A percentile compares a stretch with the other conserved stretches of the same genome.
These are phyloP conservation scores for Anoplopoma fimbria DNA, from an alignment of 2,113 vertebrate genomes.

Conservation along the genomic window DNA sequence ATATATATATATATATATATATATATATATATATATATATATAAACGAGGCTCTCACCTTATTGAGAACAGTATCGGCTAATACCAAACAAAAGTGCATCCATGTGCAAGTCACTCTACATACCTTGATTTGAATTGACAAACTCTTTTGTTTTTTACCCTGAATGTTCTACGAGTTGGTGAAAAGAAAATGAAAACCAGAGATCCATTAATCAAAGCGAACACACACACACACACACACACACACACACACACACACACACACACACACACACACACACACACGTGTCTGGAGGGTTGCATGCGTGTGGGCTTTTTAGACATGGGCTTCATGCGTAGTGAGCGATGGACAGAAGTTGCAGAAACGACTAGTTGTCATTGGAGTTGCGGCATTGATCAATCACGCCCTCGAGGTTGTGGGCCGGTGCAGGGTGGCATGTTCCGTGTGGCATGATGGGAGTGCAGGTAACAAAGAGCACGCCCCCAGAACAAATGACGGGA, in stretches of 20 bases:
- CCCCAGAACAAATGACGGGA: too few species aligned
- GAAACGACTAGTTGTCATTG: slow-evolving; percentile 73
- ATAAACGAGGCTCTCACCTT: too few species aligned
- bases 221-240: neutral
- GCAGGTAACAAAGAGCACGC: slow-evolving; percentile 37
- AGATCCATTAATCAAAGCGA: slow-evolving; percentile 59
- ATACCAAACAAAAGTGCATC: slow-evolving; percentile 36
- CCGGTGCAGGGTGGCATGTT: slow-evolving; percentile 42
- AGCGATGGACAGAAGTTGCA: slow-evolving; percentile 66
- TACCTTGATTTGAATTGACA: slow-evolving; percentile 15
- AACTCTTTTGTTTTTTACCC: neutral
- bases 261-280: neutral
- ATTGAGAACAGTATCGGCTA: slow-evolving; percentile 7
- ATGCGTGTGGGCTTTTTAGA: slow-evolving; percentile 39
- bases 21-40: neutral
- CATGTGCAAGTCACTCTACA: slow-evolving; percentile 13
- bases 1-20: neutral
- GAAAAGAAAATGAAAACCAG: slow-evolving; percentile 53
- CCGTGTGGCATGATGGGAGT: slow-evolving; percentile 36
- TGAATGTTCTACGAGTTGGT: neutral
- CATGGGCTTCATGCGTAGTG: slow-evolving; percentile 40
- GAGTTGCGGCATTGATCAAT: slow-evolving; percentile 77
- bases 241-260: neutral
- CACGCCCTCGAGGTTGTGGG: slow-evolving; percentile 51
- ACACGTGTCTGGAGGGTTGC: slow-evolving; percentile 12